Conservation (phyloP, 2,113 vertebrate species). For the Charina bottae region DNA sequence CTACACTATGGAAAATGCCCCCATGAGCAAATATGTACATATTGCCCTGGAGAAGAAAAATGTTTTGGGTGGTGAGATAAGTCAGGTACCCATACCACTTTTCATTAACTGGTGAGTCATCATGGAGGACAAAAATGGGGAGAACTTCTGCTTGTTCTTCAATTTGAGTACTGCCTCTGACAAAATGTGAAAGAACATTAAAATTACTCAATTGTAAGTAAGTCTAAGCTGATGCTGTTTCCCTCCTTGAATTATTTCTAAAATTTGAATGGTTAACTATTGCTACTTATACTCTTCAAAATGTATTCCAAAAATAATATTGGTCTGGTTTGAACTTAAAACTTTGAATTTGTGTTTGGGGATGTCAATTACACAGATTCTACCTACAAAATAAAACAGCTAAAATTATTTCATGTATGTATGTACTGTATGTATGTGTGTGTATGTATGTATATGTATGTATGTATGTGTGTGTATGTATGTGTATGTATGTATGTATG, state of each 20-base stretch:
- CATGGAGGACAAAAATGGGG: not conserved
- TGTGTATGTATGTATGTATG: no score
- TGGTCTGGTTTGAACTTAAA: not conserved
- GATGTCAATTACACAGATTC: not conserved
- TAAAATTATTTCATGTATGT: slow-evolving; percentile 41
- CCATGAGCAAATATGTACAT: not conserved
- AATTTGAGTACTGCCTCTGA: no score
- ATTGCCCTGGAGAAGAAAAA: not conserved
- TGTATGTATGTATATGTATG: no score
- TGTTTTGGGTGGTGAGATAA: not conserved
- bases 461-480: no score
- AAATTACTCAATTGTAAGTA: no score
- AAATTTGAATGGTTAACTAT: not conserved
- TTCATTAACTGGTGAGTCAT: not conserved
- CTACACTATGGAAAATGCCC: not conserved
- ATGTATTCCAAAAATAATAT: not conserved
- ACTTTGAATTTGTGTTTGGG: not conserved
- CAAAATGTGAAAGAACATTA: no score
- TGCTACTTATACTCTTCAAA: not conserved
- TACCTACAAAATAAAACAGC: not conserved
- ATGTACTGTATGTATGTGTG: no score
- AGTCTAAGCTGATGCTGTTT: no score
- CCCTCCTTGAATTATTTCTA: no score
- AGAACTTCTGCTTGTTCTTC: not conserved
- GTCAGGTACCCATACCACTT: not conserved